Conservation (phyloP, 2,113 vertebrate species). For the Mus spicilegus region DNA sequence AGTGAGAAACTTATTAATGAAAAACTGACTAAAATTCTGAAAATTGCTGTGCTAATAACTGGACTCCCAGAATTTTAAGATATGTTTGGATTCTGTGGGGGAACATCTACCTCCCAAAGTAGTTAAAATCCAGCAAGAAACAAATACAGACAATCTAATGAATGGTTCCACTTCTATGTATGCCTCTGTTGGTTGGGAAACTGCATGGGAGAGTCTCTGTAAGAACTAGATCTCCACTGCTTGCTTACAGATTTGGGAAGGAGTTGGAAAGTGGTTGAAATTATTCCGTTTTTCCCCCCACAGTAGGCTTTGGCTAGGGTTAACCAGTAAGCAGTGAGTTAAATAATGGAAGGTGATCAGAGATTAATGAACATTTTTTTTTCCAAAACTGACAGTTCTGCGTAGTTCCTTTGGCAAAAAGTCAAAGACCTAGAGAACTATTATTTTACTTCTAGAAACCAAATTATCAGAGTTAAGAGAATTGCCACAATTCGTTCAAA, state of each 20-base stretch:
- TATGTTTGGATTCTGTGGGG: background rate
- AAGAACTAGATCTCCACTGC: background rate
- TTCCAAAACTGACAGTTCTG: too few relatives aligned
- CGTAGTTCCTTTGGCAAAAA: too few relatives aligned
- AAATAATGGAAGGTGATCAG: background rate
- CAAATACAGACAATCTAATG: background rate
- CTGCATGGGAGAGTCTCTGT: background rate
- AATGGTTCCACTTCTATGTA: background rate
- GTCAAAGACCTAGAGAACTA: too few relatives aligned
- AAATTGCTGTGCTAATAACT: background rate
- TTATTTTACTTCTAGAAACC: background rate
- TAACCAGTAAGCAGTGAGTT: background rate
- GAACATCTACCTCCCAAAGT: background rate
- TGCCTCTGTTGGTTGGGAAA: background rate
- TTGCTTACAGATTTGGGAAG: too few relatives aligned
- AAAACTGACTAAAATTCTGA: background rate
- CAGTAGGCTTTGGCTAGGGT: too few relatives aligned
- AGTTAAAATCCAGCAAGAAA: background rate
- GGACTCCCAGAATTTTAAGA: background rate
- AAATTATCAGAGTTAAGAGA: background rate
- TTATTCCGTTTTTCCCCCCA: too few relatives aligned
- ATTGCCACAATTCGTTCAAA: background rate
- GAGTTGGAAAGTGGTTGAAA: too few relatives aligned
- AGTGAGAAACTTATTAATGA: background rate
- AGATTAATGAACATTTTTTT: background rate